Evolutionary conservation across 2,888 invertebrate species (phyloP), one percentile per base, ranked within the genome.

Genomic region (Agrochola macilenta): DNA sequence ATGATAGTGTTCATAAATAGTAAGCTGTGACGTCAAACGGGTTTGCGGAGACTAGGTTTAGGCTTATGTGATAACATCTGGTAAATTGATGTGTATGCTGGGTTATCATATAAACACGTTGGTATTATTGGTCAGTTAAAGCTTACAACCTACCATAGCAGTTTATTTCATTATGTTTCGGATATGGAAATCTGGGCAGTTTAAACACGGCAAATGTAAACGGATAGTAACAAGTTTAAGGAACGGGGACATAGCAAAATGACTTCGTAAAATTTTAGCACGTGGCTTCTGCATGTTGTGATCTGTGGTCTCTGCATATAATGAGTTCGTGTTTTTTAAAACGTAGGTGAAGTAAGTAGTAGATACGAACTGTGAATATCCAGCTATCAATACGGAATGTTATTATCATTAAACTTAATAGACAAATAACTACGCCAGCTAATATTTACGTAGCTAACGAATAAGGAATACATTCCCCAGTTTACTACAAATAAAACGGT

Each of bases 1-100:
- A 75, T 84, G 76, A 81, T 79, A 70, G 79, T 82, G 82, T 66
- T 71, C 70, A 14, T 68, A 65, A 73, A 75, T 70, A 66, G 26
- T 57, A 35, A 35, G 43, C 5, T 43, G 69, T 84, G 84, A 84
- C 85, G 84, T 84, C 82, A 85, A 74, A 76, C 68, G 39, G 57
- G 63, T 65, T 73, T 63, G 30, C 12, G 39, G 69, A 52, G 66
- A 14, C 54, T 69, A 43, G 71, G 64, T 58, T 74, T 60, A 39
- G 66, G 66, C 74, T 74, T 63, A 65, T 70, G 39, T n/a, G 30
- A 63, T 69, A 43, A 66, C n/a, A 75, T 54, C 43, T 74, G 71
- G 52, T 61, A 57, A 35, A 60, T 52, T 66, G n/a, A 49, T 69
- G 81, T 30, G 60, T 61, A 69, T 52, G n/a, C 35, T 30, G 61